These are phyloP conservation scores for Stegodyphus dumicola DNA, from an alignment of 1,140 invertebrate genomes.

Conservation along the genomic window DNA sequence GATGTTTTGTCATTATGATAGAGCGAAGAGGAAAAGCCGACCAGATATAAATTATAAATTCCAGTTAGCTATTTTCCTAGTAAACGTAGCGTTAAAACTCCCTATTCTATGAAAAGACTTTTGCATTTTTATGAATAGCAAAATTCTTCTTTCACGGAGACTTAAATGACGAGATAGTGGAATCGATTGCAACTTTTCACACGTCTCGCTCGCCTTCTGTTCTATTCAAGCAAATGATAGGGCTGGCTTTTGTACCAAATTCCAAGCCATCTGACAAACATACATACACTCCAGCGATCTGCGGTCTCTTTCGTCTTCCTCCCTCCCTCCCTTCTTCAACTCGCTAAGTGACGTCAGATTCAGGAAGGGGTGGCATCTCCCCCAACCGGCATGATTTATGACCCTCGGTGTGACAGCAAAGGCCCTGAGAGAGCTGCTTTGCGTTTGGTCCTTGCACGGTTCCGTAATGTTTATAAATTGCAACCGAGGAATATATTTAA, in stretches of 20 bases:
- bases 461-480: background rate
- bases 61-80: background rate
- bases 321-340: conserved; percentile 11
- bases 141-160: too few species aligned
- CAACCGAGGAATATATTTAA: background rate
- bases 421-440: background rate
- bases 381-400: conserved; percentile 16
- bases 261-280: background rate
- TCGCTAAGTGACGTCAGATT: conserved; percentile 33
- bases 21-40: too few species aligned
- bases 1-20: too few species aligned
- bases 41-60: background rate
- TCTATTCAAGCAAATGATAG: background rate
- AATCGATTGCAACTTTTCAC: background rate
- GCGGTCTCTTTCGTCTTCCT: background rate
- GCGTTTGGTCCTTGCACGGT: background rate
- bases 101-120: background rate
- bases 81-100: background rate
- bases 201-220: background rate
- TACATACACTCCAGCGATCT: background rate
- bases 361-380: background rate
- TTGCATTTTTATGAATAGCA: too few species aligned
- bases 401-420: background rate
- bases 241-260: background rate
- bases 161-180: background rate